phyloP scores from a whole-genome alignment of 2,888 invertebrate genomes.

The Drosophila mayaguana region DNA sequence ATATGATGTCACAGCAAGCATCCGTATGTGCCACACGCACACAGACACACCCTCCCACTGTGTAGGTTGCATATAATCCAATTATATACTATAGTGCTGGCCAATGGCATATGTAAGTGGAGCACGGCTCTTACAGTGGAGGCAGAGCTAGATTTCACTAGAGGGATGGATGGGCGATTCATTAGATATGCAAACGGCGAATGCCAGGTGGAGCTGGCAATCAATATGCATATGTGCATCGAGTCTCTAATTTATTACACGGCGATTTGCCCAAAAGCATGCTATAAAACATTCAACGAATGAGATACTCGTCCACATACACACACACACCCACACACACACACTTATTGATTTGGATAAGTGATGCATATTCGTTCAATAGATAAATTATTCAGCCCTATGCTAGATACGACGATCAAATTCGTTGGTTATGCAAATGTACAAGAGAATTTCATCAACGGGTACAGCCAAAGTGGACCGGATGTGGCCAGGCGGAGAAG shows the following conservation, averaged over 20 bases:
- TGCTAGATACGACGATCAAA: conserved; percentile 40
- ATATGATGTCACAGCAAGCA: conserved; percentile 30
- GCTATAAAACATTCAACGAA: conserved; percentile 73
- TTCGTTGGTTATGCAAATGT: conserved; percentile 49
- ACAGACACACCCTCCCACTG: neutral
- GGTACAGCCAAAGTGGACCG: neutral
- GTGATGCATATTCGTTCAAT: conserved; percentile 27
- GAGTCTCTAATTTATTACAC: conserved; percentile 63
- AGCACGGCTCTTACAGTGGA: conserved; percentile 15
- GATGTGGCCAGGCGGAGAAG: neutral
- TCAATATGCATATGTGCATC: conserved; percentile 52
- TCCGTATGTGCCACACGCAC: neutral
- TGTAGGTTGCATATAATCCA: conserved; percentile 50
- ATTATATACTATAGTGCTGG: conserved; percentile 37
- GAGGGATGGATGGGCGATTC: neutral
- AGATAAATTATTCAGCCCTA: conserved; percentile 35
- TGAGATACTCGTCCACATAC: conserved; percentile 12
- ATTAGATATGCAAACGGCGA: conserved; percentile 50
- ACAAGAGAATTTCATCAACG: conserved; percentile 43
- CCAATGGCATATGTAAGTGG: conserved; percentile 47
- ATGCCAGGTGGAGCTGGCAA: conserved; percentile 45
- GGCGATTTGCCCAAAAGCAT: conserved; percentile 72
- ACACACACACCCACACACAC: neutral
- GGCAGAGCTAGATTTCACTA: neutral
- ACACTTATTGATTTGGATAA: conserved; percentile 11